Base-by-base conservation (phyloP, 1,140 invertebrate species). In the Aricia agestis region DNA sequence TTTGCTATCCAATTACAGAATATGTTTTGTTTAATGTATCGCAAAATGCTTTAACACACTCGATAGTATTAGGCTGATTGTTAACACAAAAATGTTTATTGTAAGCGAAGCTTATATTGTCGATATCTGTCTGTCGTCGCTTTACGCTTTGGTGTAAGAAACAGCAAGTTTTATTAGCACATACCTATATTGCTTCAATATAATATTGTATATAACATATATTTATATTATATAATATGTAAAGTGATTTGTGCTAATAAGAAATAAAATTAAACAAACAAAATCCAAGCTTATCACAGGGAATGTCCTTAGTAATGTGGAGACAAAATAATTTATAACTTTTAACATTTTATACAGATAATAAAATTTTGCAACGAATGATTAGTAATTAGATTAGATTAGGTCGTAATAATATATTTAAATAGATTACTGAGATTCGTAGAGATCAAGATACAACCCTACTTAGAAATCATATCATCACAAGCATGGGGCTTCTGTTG, bases 1-100 rank as follows among this genome's bases (percentile, higher is more conserved):
- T 90, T 92, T 90, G 88, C 74, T 73, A 81, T 76, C 78, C 77
- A 74, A 77, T 80, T 80, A 76, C 69, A 72, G 79, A 79, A 68
- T 76, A 72, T 77, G 57, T 68, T 58, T 72, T 58, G 36, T 67
- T 41, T 67, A 41, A 31, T n/a, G 57, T 57, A 71, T 68, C 57
- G 65, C 11, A 52, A 52, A 36, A 52, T 52, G 45, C 45, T 52
- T 52, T 52, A 15, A 52, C 45, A 52, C 45, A 52, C 10, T 52
- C 13, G 13, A 52, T 52, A 52, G 45, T 52, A 52, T 52, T 52
- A 52, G 45, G 45, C 45, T 52, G 45, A 52, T 52, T 52, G 10
- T 52, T 52, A 52, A 52, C 45, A 52, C 45, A 15, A 52, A 52
- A 52, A 52, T 15, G 45, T 52, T 52, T 52, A 52, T 52, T 52